Evolutionary conservation across 2,888 invertebrate species (phyloP), one percentile per base, ranked within the genome.

Genomic region (Microctonus hyperodae): DNA sequence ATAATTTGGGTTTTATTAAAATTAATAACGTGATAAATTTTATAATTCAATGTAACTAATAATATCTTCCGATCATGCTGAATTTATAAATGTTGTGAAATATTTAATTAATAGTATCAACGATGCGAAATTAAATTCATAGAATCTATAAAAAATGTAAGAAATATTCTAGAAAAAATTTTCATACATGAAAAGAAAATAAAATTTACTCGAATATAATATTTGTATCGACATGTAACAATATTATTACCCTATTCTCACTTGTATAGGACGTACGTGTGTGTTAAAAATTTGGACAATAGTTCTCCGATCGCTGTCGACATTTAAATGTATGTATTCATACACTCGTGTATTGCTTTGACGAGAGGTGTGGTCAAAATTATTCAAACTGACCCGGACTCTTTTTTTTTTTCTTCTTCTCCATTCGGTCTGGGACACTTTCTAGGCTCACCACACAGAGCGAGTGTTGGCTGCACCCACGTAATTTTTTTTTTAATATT

Each of bases 361-460:
- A 82, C 81, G 79, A 83, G 82, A 83, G 83, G 83, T 83, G 83
- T 83, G 83, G 83, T 83, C 83, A 83, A 83, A 83, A 83, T 83
- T 83, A 83, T 83, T 83, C 83, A 83, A 83, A 83, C 83, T 83
- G 83, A 83, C 83, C 83, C 80, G 79, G 80, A 79, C 79, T 79
- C 74, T 74, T 81, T 79, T 68, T 81, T 78, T 35, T 10, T 35
- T 75, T 67, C 67, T 67, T 77, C n/a, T n/a, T n/a, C n/a, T n/a
- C n/a, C n/a, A n/a, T n/a, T 75, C 72, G 71, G 72, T 72, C 71
- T 70, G 80, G 80, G 80, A 80, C 80, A 81, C 81, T 83, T 82
- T 83, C 81, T 80, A 79, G 77, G 73, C 69, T 70, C 57, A 22
- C 48, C 62, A 55, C 56, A 55, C 67, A 35, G 40, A 28, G 51